Conservation (phyloP, 2,888 invertebrate genomes). For the Pollenia angustigena region DNA sequence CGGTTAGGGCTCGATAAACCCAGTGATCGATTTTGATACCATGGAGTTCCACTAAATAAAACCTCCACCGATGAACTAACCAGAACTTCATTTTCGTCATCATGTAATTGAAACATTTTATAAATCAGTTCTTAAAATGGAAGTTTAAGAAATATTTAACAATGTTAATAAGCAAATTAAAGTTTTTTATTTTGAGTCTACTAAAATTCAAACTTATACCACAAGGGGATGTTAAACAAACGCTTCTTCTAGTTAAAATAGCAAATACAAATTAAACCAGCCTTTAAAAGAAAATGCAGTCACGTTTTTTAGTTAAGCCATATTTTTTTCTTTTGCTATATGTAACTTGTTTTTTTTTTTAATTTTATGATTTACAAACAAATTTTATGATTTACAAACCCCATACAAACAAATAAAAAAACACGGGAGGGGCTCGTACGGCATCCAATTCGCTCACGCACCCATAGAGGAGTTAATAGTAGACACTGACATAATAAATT, state of each 20-base stretch:
- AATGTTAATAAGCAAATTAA: no score
- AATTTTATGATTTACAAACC: background rate
- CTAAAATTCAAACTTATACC: no score
- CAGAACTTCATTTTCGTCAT: no score
- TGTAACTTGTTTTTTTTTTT: slow-evolving; percentile 40
- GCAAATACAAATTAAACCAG: background rate
- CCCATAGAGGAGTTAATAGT: slow-evolving; percentile 16
- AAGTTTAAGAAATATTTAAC: no score
- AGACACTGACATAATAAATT: slow-evolving; percentile 61
- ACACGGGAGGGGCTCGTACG: slow-evolving; percentile 55
- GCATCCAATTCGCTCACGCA: slow-evolving; percentile 17
- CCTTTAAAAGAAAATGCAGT: slow-evolving; percentile 35
- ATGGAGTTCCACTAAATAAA: no score
- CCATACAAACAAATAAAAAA: slow-evolving; percentile 21
- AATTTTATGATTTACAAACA: slow-evolving; percentile 1
- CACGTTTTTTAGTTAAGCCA: slow-evolving; percentile 43
- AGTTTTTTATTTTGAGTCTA: no score
- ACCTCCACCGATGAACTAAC: no score
- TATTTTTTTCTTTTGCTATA: slow-evolving; percentile 30
- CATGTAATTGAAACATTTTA: no score
- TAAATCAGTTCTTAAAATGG: no score
- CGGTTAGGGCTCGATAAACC: no score
- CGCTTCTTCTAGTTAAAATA: background rate
- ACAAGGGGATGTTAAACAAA: background rate
- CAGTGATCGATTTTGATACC: no score